These are phyloP conservation scores for Leptinotarsa rubiginosa DNA, from an alignment of 2,888 invertebrate genomes.

Conservation along the genomic window DNA sequence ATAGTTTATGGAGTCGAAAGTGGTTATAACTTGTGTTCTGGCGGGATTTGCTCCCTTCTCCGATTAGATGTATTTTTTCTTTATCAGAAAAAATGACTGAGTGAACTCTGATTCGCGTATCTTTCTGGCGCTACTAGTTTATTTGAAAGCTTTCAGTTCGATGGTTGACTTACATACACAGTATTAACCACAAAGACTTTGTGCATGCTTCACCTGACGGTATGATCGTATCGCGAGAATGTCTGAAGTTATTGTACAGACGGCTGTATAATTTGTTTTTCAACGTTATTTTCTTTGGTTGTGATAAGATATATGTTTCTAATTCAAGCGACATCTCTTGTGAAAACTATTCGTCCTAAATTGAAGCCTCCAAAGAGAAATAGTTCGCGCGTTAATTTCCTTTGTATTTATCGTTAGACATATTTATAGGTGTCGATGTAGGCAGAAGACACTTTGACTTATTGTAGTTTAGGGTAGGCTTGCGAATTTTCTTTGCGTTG, in stretches of 20 bases:
- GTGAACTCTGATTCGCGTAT: neutral
- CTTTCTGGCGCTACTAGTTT: neutral
- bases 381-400: slow-evolving; percentile 1
- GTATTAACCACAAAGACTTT: slow-evolving; percentile 48
- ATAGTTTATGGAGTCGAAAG: slow-evolving; percentile 57
- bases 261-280: slow-evolving; percentile 60
- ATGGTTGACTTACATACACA: slow-evolving; percentile 38
- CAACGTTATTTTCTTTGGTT: neutral
- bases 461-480: neutral
- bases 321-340: neutral
- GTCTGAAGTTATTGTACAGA: slow-evolving; percentile 56
- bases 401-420: slow-evolving; percentile 8
- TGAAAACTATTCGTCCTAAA: neutral
- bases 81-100: neutral
- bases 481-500: neutral
- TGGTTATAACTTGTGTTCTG: slow-evolving; percentile 59
- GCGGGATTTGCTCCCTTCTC: neutral
- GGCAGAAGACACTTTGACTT: neutral
- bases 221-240: slow-evolving; percentile 48
- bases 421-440: neutral
- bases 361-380: slow-evolving; percentile 4
- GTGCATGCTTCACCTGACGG: slow-evolving; percentile 56
- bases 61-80: neutral
- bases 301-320: neutral
- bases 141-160: neutral